phyloP scores from a whole-genome alignment of 2,113 vertebrate genomes.

The Cranoglanis bouderius region DNA sequence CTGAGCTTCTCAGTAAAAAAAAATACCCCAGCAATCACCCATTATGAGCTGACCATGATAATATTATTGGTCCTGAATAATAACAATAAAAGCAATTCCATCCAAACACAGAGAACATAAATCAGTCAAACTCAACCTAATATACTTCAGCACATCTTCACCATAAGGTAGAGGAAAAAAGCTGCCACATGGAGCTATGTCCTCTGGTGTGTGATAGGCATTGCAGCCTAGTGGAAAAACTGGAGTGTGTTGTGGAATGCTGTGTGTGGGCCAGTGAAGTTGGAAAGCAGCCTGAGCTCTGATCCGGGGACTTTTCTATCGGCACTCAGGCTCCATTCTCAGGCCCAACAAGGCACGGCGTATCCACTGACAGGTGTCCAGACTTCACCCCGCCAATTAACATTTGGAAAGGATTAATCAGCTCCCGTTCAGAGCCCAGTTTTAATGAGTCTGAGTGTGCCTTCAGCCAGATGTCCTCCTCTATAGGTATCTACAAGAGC shows the following conservation, averaged over 20 bases:
- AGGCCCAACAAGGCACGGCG: slow-evolving; percentile 57
- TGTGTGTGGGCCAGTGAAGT: slow-evolving; percentile 44
- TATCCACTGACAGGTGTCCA: slow-evolving; percentile 74
- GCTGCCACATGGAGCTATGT: slow-evolving; percentile 38
- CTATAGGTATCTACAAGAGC: slow-evolving; percentile 60
- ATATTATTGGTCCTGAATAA: slow-evolving; percentile 43
- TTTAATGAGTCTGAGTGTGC: slow-evolving; percentile 60
- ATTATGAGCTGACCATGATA: slow-evolving; percentile 65
- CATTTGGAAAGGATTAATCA: slow-evolving; percentile 78
- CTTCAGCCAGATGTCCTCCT: slow-evolving; percentile 61
- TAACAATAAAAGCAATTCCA: slow-evolving; percentile 53
- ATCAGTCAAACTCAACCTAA: slow-evolving; percentile 50
- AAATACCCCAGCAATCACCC: slow-evolving; percentile 38
- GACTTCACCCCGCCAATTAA: slow-evolving; percentile 76
- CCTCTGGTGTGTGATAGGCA: slow-evolving; percentile 38
- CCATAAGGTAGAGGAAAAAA: slow-evolving; percentile 1
- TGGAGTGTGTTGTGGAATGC: slow-evolving; percentile 32
- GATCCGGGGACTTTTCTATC: slow-evolving; percentile 45
- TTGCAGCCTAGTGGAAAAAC: slow-evolving; percentile 23
- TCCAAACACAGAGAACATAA: slow-evolving; percentile 48
- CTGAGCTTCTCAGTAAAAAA: slow-evolving; percentile 30
- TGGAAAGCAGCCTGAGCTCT: slow-evolving; percentile 48
- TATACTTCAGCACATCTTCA: slow-evolving; percentile 44
- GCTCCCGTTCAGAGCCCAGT: slow-evolving; percentile 57
- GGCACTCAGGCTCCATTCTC: slow-evolving; percentile 58